These are phyloP conservation scores for Zonotrichia leucophrys DNA, from an alignment of 2,113 vertebrate genomes.

Conservation along the genomic window DNA sequence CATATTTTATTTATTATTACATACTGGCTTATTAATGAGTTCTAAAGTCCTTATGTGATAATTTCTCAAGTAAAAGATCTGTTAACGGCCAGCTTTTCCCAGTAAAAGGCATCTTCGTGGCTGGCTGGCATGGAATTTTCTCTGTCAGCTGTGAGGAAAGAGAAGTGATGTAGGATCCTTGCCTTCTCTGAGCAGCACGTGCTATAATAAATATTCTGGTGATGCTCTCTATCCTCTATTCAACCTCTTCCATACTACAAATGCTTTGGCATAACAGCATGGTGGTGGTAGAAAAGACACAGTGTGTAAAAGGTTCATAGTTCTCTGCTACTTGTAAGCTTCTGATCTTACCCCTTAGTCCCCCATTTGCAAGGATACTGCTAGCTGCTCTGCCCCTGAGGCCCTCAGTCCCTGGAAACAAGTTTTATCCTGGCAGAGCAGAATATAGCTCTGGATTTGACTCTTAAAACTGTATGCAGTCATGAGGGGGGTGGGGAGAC, in stretches of 20 bases:
- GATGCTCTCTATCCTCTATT: not conserved
- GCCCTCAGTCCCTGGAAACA: not conserved
- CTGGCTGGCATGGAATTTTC: not conserved
- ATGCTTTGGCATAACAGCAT: not conserved
- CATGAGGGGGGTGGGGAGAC: not conserved
- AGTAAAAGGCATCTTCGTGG: not conserved
- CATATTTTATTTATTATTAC: slow-evolving; percentile 6
- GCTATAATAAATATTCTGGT: not conserved
- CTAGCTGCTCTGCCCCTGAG: not conserved
- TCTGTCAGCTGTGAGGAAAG: not conserved
- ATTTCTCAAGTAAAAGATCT: not conserved
- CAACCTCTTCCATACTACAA: not conserved
- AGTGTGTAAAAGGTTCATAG: not conserved
- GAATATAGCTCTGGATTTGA: not conserved
- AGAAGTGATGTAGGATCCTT: not conserved
- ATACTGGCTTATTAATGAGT: not conserved
- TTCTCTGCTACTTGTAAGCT: not conserved
- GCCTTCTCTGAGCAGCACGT: not conserved
- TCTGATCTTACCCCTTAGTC: not conserved
- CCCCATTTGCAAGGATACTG: not conserved
- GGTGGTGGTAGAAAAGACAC: not conserved
- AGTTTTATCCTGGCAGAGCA: not conserved
- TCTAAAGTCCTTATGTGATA: not conserved
- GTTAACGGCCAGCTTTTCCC: not conserved
- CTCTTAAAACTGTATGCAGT: not conserved